Base-by-base conservation (phyloP, 2,888 invertebrate species). In the Halocaridina rubra region DNA sequence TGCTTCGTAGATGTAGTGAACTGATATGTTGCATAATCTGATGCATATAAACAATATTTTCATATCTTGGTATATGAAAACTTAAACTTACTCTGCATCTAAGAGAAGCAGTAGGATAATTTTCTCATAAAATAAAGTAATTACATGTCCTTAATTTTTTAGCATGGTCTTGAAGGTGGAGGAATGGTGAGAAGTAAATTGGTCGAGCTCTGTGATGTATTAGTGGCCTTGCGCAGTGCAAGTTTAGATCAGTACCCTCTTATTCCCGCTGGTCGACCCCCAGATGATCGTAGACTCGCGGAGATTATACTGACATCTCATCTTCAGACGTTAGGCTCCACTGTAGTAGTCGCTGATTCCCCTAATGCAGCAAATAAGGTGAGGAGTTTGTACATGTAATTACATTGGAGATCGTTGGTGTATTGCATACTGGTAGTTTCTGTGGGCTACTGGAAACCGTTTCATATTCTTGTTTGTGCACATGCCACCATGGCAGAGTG, bases 331-430 rank as follows among this genome's bases (percentile, higher is more conserved):
- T 57, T 77, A 33, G 88, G 88, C 24, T 77, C 80, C 27, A 74
- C 88, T 53, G 72, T 88, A 16, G 86, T 88, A 10, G 81, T 88
- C 72, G 88, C 85, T 33, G 86, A 88, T 30, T 85, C 86, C 13
- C 81, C 86, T 10, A 84, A 82, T 84, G 84, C 85, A 24, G 88
- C 85, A 19, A 88, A 88, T 57, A 82, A 84, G 86, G 88, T 87
- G 39, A 24, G 10, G 22, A 16, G 10, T 57, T 16, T 39, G n/a
- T 39, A 39, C 7, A 69, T 0, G 27, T 69, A 13, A 27, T 29
- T 27, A 8, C 69, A 2, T 27, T n/a, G n/a, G n/a, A n/a, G n/a
- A n/a, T n/a, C n/a, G 13, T 69, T 3, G 24, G 16, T 69, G 3
- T 3, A 10, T 10, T 69, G 29, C 30, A 69, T 30, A 27, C 19